phyloP scores from a whole-genome alignment of 2,113 vertebrate species.

The Pterophyllum scalare region DNA sequence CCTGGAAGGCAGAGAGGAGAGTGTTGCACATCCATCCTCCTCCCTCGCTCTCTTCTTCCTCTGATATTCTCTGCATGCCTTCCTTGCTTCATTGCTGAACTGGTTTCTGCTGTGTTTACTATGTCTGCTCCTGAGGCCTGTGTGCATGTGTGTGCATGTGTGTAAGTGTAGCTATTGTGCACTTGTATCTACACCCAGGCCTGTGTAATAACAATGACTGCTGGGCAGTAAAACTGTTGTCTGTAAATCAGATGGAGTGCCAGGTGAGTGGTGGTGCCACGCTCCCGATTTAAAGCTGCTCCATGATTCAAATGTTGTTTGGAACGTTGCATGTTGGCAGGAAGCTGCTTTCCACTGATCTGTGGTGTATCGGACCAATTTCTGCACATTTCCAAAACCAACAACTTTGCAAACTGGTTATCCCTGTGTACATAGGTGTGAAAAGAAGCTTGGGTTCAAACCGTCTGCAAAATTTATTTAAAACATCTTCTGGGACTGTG shows the following conservation, averaged over 20 bases:
- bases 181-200: slow-evolving; percentile 2
- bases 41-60: background rate
- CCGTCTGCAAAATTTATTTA: slow-evolving; percentile 12
- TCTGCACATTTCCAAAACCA: slow-evolving; percentile 17
- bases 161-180: background rate
- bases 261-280: slow-evolving; percentile 54
- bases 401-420: slow-evolving; percentile 11
- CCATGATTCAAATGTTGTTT: slow-evolving; percentile 14
- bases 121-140: background rate
- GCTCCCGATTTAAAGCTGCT: slow-evolving; percentile 46
- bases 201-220: slow-evolving; percentile 25
- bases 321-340: background rate
- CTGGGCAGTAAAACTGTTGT: slow-evolving; percentile 49
- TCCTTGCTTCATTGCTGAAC: slow-evolving; percentile 8
- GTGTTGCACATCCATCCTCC: background rate
- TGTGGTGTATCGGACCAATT: background rate
- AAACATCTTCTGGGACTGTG: slow-evolving; percentile 25
- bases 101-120: slow-evolving; percentile 30
- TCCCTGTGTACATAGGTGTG: background rate
- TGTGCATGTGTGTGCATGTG: background rate
- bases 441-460: background rate
- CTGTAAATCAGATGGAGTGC: slow-evolving; percentile 56
- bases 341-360: background rate
- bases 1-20: background rate
- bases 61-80: slow-evolving; percentile 34